Evolutionary conservation across 1,140 invertebrate species (phyloP), one percentile per base, ranked within the genome.

Genomic region (Drepana arcuata): DNA sequence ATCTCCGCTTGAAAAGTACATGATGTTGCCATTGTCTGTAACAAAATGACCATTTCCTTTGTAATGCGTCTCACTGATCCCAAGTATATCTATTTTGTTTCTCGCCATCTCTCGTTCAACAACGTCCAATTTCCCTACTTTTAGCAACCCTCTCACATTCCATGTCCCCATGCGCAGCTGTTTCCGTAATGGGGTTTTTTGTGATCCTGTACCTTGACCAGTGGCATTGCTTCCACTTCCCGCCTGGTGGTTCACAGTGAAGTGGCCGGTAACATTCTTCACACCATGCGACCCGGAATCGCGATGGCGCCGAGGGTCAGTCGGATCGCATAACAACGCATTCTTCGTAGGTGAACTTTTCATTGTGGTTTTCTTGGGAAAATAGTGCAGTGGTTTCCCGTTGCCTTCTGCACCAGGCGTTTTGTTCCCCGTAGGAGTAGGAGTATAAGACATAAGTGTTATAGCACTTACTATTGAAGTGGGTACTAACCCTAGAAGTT

Each of bases 1-100:
- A 13, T 49, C 34, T 24, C 38, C 44, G 6, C 46, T 47, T 14
- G 43, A 50, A 29, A 41, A 55, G 16, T 47, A 55, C 3, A 55
- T 15, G 14, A 34, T 34, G 12, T 34, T 34, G 16, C 32, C 32
- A 13, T 34, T 34, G 23, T 3, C 14, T 10, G 32, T 34, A 7
- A 3, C 23, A 21, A 34, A 21, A 23, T 34, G 32, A 34, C 32
- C 32, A 12, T 13, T 34, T 2, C 32, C 32, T 11, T 18, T 9
- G 18, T 18, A n/a, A 34, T 34, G 32, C 9, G 23, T 18, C 23
- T 34, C 26, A 15, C 34, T 35, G 5, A 35, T 10, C 23, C 34
- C 34, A 7, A 37, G 14, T 6, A 37, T 37, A 13, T 37, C 34
- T 7, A 37, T 16, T 2, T 37, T 16, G 25, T 13, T 25, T 24